Evolutionary conservation across 2,797 vertebrate species (phyloP), one percentile per base, ranked within the genome.

Genomic region (Acomys russatus): DNA sequence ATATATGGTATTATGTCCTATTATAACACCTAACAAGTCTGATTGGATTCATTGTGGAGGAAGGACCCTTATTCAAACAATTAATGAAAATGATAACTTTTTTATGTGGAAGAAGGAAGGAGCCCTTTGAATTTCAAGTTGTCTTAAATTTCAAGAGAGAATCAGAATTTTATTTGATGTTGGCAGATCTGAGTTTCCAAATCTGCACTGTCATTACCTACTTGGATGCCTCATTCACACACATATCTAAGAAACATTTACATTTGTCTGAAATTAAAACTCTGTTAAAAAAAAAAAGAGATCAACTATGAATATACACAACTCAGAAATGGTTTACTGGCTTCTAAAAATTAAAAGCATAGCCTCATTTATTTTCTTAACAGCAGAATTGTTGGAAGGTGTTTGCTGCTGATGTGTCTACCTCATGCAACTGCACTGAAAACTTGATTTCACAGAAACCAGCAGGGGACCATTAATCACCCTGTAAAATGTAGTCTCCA

Each of bases 1-100:
- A 70, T 84, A 68, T 71, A 66, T 80, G 93, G 63, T 70, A 51
- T 94, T 80, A 74, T 80, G n/a, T 74, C 54, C 51, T 74, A 68
- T 94, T 89, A 38, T 23, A 97, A 38, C 49, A 79, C 25, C 83
- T 82, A 73, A 56, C 70, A 17, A 63, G 82, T 28, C 33, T 77
- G 76, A 76, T 51, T 85, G 71, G 88, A 92, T 87, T 85, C 66
- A 94, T 91, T 88, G 54, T 90, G 28, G 30, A 51, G 8, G 63
- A 49, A 8, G 20, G 56, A 35, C 2, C 1, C 7, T 66, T 89
- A 15, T 94, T 95, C 66, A 96, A 84, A 94, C 89, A 94, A 85
- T 94, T 77, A 91, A 73, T 97, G 82, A 89, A 93, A 79, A 83
- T 56, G 56, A 79, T 79, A 59, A 11, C 38, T 94, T 80, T 91